phyloP scores from a whole-genome alignment of 2,797 vertebrate species.

The Gephyroberyx darwinii region DNA sequence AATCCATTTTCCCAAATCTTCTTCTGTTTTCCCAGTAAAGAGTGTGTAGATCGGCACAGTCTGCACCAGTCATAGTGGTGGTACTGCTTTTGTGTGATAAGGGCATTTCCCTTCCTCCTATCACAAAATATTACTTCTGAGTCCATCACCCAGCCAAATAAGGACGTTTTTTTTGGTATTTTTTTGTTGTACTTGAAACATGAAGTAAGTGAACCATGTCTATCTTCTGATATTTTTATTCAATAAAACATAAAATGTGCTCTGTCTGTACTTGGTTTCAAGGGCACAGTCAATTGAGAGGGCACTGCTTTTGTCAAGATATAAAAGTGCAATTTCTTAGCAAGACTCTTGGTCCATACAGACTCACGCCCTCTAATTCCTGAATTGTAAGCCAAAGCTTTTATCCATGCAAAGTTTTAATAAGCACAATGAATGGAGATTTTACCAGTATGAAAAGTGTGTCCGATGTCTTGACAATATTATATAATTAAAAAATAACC shows the following conservation, averaged over 20 bases:
- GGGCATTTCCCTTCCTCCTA: constrained; percentile 30
- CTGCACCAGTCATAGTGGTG: constrained; percentile 7
- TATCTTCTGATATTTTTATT: constrained; percentile 64
- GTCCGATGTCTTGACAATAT: no score
- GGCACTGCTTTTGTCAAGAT: constrained; percentile 58
- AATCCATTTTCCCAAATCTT: constrained; percentile 16
- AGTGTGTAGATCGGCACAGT: neutral
- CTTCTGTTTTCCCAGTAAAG: constrained; percentile 5
- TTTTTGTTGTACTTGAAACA: constrained; percentile 43
- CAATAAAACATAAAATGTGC: constrained; percentile 63
- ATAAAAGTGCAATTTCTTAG: constrained; percentile 57
- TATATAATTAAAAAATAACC: no score
- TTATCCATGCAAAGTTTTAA: neutral
- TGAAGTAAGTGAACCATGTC: constrained; percentile 34
- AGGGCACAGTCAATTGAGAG: constrained; percentile 64
- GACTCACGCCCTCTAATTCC: constrained; percentile 28
- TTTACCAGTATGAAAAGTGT: no score
- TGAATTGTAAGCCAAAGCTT: constrained; percentile 19
- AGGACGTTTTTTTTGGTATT: neutral
- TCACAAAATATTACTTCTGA: constrained; percentile 35
- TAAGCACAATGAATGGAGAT: no score
- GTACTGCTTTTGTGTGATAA: constrained; percentile 9
- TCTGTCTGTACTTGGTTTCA: constrained; percentile 61
- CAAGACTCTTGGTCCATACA: constrained; percentile 21
- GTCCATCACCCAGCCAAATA: constrained; percentile 24